These are phyloP conservation scores for Siniperca undulata DNA, from an alignment of 2,797 vertebrate genomes.

Conservation along the genomic window DNA sequence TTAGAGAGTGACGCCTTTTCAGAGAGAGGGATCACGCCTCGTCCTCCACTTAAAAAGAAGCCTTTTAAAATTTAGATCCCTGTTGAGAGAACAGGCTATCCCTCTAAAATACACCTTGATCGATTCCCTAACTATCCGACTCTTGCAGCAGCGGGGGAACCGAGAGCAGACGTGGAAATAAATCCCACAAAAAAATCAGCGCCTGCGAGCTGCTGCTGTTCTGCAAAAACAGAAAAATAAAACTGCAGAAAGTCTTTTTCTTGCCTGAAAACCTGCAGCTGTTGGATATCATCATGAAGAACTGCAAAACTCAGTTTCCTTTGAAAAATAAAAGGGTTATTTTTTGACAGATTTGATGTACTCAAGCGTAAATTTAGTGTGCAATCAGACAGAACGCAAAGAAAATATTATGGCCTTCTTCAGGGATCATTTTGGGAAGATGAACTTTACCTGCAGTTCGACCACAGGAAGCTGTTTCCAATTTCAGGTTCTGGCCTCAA, in stretches of 20 bases:
- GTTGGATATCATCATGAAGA: not conserved
- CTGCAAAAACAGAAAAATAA: slow-evolving; percentile 20
- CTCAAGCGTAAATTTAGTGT: not conserved
- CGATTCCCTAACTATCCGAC: slow-evolving; percentile 61
- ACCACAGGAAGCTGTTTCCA: not conserved
- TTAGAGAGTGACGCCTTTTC: slow-evolving; percentile 71
- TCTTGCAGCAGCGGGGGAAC: slow-evolving; percentile 46
- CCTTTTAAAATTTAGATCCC: slow-evolving; percentile 78
- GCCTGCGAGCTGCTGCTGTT: slow-evolving; percentile 17
- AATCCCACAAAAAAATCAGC: slow-evolving; percentile 47
- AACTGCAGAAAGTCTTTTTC: not conserved
- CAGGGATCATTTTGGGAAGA: not conserved
- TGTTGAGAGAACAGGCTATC: slow-evolving; percentile 66
- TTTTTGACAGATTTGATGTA: not conserved
- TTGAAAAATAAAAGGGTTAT: not conserved
- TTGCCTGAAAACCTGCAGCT: slow-evolving; percentile 5
- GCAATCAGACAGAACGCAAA: not conserved
- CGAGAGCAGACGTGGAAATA: slow-evolving; percentile 42
- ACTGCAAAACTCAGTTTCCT: not conserved
- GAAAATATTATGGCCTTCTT: not conserved
- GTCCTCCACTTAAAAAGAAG: slow-evolving; percentile 73
- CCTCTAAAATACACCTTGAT: slow-evolving; percentile 71
- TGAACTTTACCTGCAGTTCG: not conserved
- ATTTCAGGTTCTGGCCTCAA: not conserved
- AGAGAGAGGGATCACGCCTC: slow-evolving; percentile 71